Evolutionary conservation across 2,113 vertebrate genomes (phyloP), one percentile per base, ranked within the genome.

Genomic region (Peromyscus maniculatus): DNA sequence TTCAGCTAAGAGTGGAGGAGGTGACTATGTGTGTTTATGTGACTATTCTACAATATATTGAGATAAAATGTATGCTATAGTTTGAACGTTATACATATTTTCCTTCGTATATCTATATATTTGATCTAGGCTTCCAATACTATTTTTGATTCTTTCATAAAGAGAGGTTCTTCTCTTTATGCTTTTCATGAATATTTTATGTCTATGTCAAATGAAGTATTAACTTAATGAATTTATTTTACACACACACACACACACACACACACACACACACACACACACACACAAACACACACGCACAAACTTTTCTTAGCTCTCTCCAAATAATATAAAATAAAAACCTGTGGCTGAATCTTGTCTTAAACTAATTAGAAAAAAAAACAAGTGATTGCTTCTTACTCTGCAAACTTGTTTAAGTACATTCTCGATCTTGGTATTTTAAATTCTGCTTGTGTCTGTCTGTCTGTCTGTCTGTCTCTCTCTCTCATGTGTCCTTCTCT

Each of bases 291-390:
- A n/a, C 59, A 39, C 7, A 28, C 26, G 55, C n/a, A n/a, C n/a
- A n/a, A n/a, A n/a, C 5, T 62, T 8, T 89, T 43, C 78, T 39
- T 4, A 8, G 3, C 59, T 43, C 3, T 36, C 91, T 24, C 9
- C 87, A 97, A 31, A 33, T n/a, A 55, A 49, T 93, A 95, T 91
- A 93, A 88, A 94, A n/a, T 21, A 39, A 13, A 66, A 79, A 59
- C 49, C 28, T 91, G 5, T 28, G 16, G 33, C 31, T 97, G 86
- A 95, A 93, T 90, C 55, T 88, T 93, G 64, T 89, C 21, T 83
- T 97, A 52, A 94, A 97, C 96, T 83, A 97, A 95, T 31, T 95
- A 59, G 46, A 66, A 95, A 66, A 95, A 89, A 95, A 52, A 96
- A 46, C 19, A 94, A 80, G 3, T 84, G 91, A 5, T 91, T 86